A percentile compares a stretch with the other conserved stretches of the same genome.
Evolutionary conservation across 2,113 vertebrate genomes (phyloP).

Genomic region (Stercorarius parasiticus): DNA sequence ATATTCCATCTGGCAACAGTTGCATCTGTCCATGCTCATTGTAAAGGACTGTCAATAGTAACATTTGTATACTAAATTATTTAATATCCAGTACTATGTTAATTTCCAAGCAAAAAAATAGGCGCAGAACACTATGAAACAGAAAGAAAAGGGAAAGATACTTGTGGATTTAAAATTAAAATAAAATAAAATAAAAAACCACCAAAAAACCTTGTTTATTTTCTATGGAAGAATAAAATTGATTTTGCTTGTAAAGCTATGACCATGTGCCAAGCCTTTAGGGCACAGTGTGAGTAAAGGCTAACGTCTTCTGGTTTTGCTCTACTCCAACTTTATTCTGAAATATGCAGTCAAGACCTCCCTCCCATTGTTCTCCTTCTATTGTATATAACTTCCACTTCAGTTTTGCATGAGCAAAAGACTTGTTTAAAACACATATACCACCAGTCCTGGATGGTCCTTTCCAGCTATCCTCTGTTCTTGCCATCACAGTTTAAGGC

Average conservation of each 20-base stretch:
- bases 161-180: background rate
- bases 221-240: constrained; percentile 47
- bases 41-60: background rate
- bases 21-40: background rate
- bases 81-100: background rate
- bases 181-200: background rate
- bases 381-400: background rate
- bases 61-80: background rate
- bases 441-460: background rate
- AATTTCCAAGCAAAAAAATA: background rate
- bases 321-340: constrained; percentile 14
- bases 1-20: background rate
- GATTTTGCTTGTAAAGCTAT: constrained; percentile 15
- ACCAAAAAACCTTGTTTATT: background rate
- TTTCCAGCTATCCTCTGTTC: background rate
- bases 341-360: constrained; percentile 18
- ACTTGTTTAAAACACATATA: background rate
- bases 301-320: constrained; percentile 39
- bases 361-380: constrained; percentile 35
- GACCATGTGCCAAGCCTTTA: constrained; percentile 29
- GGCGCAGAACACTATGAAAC: background rate
- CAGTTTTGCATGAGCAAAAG: background rate
- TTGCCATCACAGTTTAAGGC: background rate
- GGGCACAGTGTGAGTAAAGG: constrained; percentile 28
- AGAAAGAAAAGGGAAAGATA: background rate